These are phyloP conservation scores for Carettochelys insculpta DNA, from an alignment of 2,113 vertebrate genomes.

Conservation along the genomic window DNA sequence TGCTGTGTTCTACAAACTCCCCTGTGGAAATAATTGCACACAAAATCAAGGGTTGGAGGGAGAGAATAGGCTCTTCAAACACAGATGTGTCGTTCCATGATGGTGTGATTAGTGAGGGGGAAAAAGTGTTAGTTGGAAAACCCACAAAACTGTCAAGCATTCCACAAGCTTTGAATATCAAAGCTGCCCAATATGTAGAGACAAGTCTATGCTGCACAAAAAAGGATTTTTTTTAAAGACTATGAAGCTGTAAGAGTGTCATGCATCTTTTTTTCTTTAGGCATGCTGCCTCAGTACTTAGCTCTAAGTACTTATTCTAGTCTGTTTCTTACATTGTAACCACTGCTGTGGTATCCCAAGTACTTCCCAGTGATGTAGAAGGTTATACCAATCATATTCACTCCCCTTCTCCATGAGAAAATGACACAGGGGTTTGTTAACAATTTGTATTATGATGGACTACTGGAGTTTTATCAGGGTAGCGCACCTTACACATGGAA, in stretches of 20 bases:
- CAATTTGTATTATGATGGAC: neutral
- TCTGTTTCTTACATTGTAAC: neutral
- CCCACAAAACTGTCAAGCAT: neutral
- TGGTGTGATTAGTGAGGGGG: neutral
- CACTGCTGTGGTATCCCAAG: rapidly evolving
- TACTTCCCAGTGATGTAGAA: neutral
- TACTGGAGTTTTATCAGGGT: neutral
- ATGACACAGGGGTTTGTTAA: neutral
- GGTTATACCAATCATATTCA: neutral
- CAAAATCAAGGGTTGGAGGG: neutral
- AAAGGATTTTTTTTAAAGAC: neutral
- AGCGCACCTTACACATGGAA: neutral
- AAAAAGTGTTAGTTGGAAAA: neutral
- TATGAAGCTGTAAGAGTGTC: rapidly evolving
- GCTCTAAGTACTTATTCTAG: rapidly evolving
- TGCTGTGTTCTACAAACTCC: neutral
- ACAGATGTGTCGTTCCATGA: neutral
- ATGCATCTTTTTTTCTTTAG: neutral
- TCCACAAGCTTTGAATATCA: neutral
- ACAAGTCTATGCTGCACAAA: neutral
- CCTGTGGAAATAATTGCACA: neutral
- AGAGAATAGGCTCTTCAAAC: neutral
- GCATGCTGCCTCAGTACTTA: rapidly evolving
- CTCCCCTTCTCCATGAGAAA: neutral
- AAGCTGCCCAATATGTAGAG: neutral